These are phyloP conservation scores for Pomacea maculata DNA, from an alignment of 1,140 invertebrate genomes.

Conservation along the genomic window DNA sequence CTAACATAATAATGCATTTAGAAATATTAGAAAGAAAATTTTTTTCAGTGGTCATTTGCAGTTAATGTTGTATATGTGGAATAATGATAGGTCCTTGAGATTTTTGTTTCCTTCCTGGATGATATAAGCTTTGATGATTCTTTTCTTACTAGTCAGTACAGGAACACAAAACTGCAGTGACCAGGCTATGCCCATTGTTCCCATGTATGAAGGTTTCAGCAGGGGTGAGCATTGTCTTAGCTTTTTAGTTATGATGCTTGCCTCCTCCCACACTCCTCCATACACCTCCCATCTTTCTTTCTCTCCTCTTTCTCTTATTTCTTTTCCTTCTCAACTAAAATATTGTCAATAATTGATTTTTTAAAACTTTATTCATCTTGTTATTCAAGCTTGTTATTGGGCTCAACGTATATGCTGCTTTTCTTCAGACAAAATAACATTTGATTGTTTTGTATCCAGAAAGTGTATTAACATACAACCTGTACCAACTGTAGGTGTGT, in stretches of 20 bases:
- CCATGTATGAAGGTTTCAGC: not conserved
- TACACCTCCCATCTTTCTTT: not conserved
- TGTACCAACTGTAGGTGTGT: conserved; percentile 35
- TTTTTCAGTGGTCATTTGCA: too few species aligned
- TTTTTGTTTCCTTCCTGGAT: too few species aligned
- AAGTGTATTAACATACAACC: too few species aligned
- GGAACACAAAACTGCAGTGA: not conserved
- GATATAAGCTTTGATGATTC: not conserved
- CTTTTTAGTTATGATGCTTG: not conserved
- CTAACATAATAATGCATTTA: too few species aligned
- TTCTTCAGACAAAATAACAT: not conserved
- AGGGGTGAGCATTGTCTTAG: not conserved
- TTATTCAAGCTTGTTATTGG: not conserved
- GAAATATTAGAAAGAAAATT: too few species aligned
- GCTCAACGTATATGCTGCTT: not conserved
- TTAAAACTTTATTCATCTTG: too few species aligned
- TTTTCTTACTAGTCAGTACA: not conserved
- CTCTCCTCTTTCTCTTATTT: not conserved
- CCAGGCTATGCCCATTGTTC: not conserved
- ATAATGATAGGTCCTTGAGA: too few species aligned
- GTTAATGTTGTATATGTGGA: too few species aligned
- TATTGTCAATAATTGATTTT: too few species aligned
- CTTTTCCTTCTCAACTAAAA: too few species aligned
- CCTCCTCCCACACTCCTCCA: not conserved
- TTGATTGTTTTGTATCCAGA: not conserved